Conservation (phyloP, 2,113 vertebrate genomes). For the Rhinolophus ferrumequinum region DNA sequence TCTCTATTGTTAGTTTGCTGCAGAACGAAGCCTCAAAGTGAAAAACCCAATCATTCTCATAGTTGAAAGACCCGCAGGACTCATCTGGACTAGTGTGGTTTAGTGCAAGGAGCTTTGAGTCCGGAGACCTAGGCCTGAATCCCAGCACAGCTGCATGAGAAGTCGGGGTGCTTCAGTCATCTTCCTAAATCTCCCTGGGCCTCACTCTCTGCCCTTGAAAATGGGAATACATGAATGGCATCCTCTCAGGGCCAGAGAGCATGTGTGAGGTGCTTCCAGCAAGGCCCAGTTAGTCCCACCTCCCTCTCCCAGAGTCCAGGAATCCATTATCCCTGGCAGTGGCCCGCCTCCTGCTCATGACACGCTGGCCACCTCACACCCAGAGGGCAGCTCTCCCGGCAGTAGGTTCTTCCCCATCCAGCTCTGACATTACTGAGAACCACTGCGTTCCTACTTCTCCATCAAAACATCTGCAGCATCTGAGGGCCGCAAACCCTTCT, state of each 20-base stretch:
- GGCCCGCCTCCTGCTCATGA: not conserved
- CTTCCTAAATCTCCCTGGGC: not conserved
- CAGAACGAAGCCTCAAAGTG: not conserved
- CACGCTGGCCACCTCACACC: fast-evolving
- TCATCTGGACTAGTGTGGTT: too few relatives aligned
- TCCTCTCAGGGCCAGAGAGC: not conserved
- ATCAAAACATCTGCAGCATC: not conserved
- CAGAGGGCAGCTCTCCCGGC: not conserved
- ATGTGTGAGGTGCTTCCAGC: not conserved
- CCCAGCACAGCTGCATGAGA: not conserved
- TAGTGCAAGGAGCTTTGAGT: not conserved
- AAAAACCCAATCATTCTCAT: not conserved
- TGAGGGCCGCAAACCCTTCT: not conserved
- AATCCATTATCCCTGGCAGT: not conserved
- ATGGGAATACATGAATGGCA: not conserved
- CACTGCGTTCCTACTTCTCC: fast-evolving
- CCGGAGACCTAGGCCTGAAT: not conserved
- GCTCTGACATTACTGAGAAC: not conserved
- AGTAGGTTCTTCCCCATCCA: not conserved
- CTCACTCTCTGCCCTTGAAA: not conserved
- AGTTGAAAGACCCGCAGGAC: not conserved
- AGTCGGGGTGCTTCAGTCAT: fast-evolving
- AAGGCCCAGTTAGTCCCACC: not conserved
- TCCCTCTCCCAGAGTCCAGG: not conserved
- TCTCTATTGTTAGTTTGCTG: not conserved